phyloP scores from a whole-genome alignment of 2,888 invertebrate genomes.

The Leptopterna dolabrata region DNA sequence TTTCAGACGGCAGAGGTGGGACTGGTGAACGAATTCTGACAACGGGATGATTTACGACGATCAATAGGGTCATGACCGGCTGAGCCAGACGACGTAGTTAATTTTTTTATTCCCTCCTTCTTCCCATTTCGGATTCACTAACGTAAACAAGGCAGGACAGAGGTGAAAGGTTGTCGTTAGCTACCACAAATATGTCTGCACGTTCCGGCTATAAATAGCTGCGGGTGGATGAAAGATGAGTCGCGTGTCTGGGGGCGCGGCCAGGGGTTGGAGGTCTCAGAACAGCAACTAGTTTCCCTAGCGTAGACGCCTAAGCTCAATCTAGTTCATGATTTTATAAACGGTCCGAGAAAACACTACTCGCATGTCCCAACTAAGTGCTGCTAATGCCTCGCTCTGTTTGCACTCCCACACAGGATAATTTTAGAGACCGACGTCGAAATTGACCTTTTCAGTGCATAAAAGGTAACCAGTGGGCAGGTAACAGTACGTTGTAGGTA shows the following conservation, averaged over 20 bases:
- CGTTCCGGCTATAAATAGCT: neutral
- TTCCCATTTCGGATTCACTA: too few species aligned
- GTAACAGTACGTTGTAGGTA: too few species aligned
- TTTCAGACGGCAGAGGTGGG: too few species aligned
- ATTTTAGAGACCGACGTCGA: too few species aligned
- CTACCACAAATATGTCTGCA: conserved; percentile 6
- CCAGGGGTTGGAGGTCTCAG: neutral
- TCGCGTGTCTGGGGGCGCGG: neutral
- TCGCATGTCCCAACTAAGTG: too few species aligned
- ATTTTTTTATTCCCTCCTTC: neutral
- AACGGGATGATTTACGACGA: neutral
- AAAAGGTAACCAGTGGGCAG: too few species aligned
- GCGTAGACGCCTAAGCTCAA: too few species aligned
- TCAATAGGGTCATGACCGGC: neutral
- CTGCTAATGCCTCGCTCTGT: too few species aligned
- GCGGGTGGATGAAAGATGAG: neutral
- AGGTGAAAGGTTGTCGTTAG: neutral
- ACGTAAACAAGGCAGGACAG: neutral
- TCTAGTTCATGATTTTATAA: too few species aligned
- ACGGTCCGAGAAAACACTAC: too few species aligned
- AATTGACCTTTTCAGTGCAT: too few species aligned
- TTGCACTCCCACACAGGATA: too few species aligned
- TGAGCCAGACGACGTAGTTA: neutral
- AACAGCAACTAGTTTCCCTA: neutral
- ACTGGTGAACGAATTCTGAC: neutral